phyloP scores from a whole-genome alignment of 2,797 vertebrate genomes.

The Periophthalmus magnuspinnatus region DNA sequence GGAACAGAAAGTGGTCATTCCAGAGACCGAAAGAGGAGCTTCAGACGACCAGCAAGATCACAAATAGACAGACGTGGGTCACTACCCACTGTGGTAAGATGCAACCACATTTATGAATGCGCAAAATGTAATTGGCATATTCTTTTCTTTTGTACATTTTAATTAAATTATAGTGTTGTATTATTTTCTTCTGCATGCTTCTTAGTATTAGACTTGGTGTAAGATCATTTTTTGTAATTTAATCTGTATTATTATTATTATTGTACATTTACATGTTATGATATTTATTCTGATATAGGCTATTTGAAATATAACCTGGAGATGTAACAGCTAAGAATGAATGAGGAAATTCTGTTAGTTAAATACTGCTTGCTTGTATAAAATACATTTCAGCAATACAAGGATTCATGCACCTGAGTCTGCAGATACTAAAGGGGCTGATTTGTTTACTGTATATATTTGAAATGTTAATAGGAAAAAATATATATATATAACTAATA shows the following conservation, averaged over 20 bases:
- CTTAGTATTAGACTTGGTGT: not conserved
- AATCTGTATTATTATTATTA: no score
- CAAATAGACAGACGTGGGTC: constrained; percentile 83
- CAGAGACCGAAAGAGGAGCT: constrained; percentile 78
- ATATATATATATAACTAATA: no score
- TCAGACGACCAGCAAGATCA: constrained; percentile 63
- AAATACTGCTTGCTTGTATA: no score
- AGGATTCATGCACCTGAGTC: not conserved
- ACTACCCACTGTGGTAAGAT: constrained; percentile 86
- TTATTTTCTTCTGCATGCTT: not conserved
- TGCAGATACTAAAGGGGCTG: no score
- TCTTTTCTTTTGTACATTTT: no score
- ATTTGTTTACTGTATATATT: not conserved
- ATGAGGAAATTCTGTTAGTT: not conserved
- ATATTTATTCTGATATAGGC: not conserved
- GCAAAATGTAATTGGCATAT: not conserved
- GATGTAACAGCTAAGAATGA: constrained; percentile 1
- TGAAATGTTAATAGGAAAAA: not conserved
- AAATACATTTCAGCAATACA: not conserved
- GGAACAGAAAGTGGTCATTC: constrained; percentile 56
- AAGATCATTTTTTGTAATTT: not conserved
- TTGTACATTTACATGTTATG: no score
- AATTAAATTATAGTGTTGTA: not conserved
- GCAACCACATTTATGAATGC: not conserved
- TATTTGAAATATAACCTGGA: not conserved